Evolutionary conservation across 92 coral and sea anemone genomes (phyloP).

Genomic region (Diadumene lineata): DNA sequence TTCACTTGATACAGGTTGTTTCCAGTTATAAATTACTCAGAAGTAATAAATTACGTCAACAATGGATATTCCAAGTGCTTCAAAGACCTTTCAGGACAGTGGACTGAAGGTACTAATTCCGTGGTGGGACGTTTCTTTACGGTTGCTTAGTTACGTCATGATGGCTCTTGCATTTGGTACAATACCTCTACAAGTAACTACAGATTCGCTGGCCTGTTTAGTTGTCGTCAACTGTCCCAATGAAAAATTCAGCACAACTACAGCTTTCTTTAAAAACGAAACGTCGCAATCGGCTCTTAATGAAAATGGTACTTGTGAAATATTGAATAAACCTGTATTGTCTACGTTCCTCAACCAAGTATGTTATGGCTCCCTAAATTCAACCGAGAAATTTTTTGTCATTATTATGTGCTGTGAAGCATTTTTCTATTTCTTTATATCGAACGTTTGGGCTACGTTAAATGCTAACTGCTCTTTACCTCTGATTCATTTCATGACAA

Average conservation of each 20-base stretch:
- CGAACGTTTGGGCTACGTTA: slow-evolving; percentile 37
- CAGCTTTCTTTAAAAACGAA: no score
- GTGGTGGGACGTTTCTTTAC: no score
- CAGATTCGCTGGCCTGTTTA: slow-evolving; percentile 31
- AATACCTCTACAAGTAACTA: slow-evolving; percentile 18
- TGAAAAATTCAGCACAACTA: not conserved
- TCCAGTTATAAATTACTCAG: no score
- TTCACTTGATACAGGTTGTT: no score
- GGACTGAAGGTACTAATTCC: no score
- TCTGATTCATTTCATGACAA: slow-evolving; percentile 20
- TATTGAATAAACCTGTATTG: slow-evolving; percentile 11
- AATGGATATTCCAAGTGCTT: no score
- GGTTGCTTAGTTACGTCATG: no score
- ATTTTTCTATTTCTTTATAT: slow-evolving; percentile 10
- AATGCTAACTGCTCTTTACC: slow-evolving; percentile 30
- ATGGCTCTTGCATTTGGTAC: slow-evolving; percentile 23
- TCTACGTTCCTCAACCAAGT: slow-evolving; percentile 19
- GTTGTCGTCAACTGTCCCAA: slow-evolving; percentile 30
- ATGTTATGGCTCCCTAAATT: slow-evolving; percentile 22
- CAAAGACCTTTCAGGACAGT: no score
- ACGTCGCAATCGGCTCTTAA: no score
- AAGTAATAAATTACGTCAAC: no score
- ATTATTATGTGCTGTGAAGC: slow-evolving; percentile 30
- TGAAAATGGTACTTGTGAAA: not conserved
- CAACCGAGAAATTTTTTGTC: slow-evolving; percentile 20